Percentiles rank a stretch among this genome's conserved stretches.
These are phyloP conservation scores for Orientallactaga sibirica DNA, from an alignment of 2,797 vertebrate species.

Conservation along the genomic window DNA sequence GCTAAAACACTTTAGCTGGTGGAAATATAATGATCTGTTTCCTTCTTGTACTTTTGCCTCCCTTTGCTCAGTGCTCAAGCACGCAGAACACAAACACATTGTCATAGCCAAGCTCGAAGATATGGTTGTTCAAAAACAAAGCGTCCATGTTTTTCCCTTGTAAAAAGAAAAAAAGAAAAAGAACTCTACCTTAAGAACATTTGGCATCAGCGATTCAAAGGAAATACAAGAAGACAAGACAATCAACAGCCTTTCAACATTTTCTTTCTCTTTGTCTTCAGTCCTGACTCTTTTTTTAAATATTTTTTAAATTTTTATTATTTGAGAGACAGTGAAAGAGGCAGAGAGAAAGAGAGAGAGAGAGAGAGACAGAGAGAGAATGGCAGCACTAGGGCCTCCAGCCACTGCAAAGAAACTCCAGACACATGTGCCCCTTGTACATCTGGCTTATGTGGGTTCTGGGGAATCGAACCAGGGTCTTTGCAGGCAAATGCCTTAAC, in stretches of 20 bases:
- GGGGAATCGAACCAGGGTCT: no score
- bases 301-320: no score
- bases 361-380: no score
- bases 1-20: slow-evolving; percentile 35
- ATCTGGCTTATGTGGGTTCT: no score
- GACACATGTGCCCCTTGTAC: no score
- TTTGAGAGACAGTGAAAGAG: no score
- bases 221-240: slow-evolving; percentile 8
- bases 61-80: not conserved
- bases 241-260: not conserved
- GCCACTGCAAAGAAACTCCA: no score
- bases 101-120: not conserved
- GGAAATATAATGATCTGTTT: slow-evolving; percentile 3
- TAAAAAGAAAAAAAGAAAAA: not conserved
- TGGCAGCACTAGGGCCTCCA: no score
- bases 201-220: slow-evolving; percentile 10
- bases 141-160: not conserved
- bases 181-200: not conserved
- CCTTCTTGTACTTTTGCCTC: slow-evolving; percentile 1
- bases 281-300: not conserved
- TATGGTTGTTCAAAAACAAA: slow-evolving; percentile 18
- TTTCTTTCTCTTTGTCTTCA: slow-evolving; percentile 1
- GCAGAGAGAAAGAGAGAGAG: no score
- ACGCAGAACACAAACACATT: not conserved
- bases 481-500: no score